Conservation (phyloP, 2,797 vertebrate species). For the Mormyrops attenuatus region DNA sequence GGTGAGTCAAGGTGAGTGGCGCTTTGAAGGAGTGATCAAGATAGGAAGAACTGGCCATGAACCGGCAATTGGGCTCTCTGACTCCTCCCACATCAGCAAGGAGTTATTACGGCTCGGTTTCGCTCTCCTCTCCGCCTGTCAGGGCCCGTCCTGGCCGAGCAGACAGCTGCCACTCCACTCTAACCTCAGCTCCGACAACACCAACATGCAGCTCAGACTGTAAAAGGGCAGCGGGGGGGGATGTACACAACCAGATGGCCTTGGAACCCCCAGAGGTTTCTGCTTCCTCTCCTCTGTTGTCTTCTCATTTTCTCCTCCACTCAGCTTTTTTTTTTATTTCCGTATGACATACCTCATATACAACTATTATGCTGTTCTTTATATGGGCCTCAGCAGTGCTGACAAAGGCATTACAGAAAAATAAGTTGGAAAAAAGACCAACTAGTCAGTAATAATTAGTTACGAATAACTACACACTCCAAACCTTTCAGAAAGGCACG, state of each 20-base stretch:
- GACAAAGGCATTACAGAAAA: neutral
- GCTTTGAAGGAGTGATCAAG: slow-evolving; percentile 64
- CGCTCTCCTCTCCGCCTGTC: neutral
- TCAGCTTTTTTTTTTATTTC: neutral
- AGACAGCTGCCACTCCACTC: neutral
- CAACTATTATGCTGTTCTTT: neutral
- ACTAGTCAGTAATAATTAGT: neutral
- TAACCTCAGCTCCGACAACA: neutral
- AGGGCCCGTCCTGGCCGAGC: neutral
- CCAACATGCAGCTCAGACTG: neutral
- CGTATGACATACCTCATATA: neutral
- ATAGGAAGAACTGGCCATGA: slow-evolving; percentile 59
- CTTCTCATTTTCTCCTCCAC: neutral
- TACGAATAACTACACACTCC: neutral
- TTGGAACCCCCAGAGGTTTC: neutral
- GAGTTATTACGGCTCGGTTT: neutral
- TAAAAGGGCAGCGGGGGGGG: neutral
- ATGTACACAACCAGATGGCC: neutral
- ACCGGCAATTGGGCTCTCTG: slow-evolving; percentile 63
- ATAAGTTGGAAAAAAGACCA: neutral
- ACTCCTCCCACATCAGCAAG: slow-evolving; percentile 16
- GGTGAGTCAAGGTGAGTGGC: slow-evolving; percentile 84
- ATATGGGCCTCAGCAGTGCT: neutral
- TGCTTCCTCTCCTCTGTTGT: neutral
- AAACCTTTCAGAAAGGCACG: neutral